These are phyloP conservation scores for Eupleurogrammus muticus DNA, from an alignment of 2,797 vertebrate genomes.

Conservation along the genomic window DNA sequence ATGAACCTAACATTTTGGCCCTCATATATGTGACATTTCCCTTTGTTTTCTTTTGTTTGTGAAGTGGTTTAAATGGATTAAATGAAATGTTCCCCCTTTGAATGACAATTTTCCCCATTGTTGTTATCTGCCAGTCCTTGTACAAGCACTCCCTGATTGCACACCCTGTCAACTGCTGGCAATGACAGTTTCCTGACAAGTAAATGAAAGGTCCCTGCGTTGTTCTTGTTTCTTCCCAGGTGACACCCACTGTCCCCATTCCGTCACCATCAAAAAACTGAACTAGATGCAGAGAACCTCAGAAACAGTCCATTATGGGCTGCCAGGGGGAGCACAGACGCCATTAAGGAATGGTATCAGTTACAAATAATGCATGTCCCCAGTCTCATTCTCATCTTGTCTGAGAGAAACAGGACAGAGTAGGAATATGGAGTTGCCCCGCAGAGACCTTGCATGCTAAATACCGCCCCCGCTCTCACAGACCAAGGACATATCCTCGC, in stretches of 20 bases:
- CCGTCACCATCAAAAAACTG: constrained; percentile 83
- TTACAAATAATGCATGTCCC: constrained; percentile 88
- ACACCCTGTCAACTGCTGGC: constrained; percentile 74
- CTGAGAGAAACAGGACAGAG: constrained; percentile 62
- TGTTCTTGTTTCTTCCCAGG: constrained; percentile 82
- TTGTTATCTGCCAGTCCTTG: constrained; percentile 64
- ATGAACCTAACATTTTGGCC: constrained; percentile 4
- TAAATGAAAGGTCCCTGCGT: constrained; percentile 83
- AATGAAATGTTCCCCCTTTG: constrained; percentile 45
- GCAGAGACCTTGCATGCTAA: constrained; percentile 59
- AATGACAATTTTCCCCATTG: constrained; percentile 61
- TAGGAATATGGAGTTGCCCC: constrained; percentile 63
- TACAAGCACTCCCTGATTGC: constrained; percentile 68
- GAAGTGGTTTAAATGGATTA: constrained; percentile 22
- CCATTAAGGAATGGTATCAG: constrained; percentile 84
- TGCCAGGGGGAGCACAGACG: constrained; percentile 78
- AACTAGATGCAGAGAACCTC: constrained; percentile 80
- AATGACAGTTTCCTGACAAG: constrained; percentile 78
- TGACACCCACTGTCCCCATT: constrained; percentile 85
- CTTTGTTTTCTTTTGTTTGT: constrained; percentile 25
- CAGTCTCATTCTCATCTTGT: constrained; percentile 75
- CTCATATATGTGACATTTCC: constrained; percentile 14
- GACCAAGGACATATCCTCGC: constrained; percentile 66
- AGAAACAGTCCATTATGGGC: constrained; percentile 85
- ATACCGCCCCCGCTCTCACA: constrained; percentile 51